Conservation (phyloP, 2,797 vertebrate genomes). For the Gadopsis bispinosus region DNA sequence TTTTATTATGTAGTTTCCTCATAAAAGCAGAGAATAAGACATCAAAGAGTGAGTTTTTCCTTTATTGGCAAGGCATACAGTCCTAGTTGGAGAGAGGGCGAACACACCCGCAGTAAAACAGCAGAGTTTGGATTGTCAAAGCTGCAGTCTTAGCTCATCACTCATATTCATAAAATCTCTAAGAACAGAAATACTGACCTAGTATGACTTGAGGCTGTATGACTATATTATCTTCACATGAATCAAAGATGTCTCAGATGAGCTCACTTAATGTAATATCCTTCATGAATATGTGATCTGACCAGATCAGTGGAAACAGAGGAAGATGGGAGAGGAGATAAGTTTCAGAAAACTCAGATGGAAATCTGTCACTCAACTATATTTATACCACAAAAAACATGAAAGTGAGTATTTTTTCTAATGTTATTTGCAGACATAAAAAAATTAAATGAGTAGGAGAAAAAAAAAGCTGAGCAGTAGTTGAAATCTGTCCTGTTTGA, state of each 20-base stretch:
- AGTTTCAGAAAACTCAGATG: constrained; percentile 50
- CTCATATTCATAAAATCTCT: constrained; percentile 53
- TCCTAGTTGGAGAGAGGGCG: constrained; percentile 75
- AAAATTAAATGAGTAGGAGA: constrained; percentile 36
- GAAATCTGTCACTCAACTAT: constrained; percentile 58
- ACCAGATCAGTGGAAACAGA: constrained; percentile 55
- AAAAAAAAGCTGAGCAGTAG: constrained; percentile 56
- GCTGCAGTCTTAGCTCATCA: constrained; percentile 68
- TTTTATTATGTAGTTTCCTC: not conserved
- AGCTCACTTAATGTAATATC: constrained; percentile 43
- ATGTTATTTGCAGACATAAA: constrained; percentile 58
- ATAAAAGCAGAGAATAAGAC: constrained; percentile 45
- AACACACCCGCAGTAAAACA: constrained; percentile 78
- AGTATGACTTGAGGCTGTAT: constrained; percentile 36
- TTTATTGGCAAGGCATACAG: constrained; percentile 84
- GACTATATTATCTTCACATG: constrained; percentile 48
- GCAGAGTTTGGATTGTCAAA: constrained; percentile 82
- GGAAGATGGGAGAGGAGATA: constrained; percentile 51
- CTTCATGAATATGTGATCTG: constrained; percentile 46
- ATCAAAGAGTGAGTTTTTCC: constrained; percentile 65
- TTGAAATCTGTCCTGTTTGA: constrained; percentile 62
- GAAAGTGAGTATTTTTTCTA: constrained; percentile 56
- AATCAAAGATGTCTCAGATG: constrained; percentile 51
- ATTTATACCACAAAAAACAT: constrained; percentile 59
- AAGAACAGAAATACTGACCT: constrained; percentile 58